Conservation (phyloP, 2,888 invertebrate species). For the Philhelius pedissequus region DNA sequence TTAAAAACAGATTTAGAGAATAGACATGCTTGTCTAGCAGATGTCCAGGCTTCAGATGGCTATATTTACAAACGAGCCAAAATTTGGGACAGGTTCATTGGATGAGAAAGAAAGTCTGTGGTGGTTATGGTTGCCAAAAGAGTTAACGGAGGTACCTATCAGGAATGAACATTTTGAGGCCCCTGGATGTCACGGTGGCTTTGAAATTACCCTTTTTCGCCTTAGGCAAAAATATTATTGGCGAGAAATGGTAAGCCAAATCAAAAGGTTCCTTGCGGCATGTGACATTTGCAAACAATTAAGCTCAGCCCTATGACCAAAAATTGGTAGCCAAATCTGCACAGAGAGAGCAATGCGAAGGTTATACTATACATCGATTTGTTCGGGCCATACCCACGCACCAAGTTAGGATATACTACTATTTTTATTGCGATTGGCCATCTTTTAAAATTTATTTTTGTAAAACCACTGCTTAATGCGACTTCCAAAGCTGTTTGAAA, state of each 20-base stretch:
- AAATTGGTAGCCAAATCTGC: too few relatives aligned
- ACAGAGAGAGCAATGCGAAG: slow-evolving; percentile 55
- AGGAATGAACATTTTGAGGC: too few relatives aligned
- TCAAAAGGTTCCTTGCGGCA: background rate
- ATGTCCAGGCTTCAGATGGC: too few relatives aligned
- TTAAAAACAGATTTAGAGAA: too few relatives aligned
- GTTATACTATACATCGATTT: slow-evolving; percentile 42
- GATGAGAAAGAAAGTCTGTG: too few relatives aligned
- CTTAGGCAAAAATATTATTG: background rate
- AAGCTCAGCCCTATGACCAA: slow-evolving; percentile 12
- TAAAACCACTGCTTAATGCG: slow-evolving; percentile 22
- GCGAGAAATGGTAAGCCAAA: background rate
- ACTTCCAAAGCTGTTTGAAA: slow-evolving; percentile 7
- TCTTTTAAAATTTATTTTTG: slow-evolving; percentile 30
- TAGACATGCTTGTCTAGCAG: too few relatives aligned
- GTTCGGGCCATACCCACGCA: too few relatives aligned
- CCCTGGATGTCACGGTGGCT: background rate
- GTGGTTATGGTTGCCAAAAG: too few relatives aligned
- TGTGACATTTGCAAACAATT: background rate
- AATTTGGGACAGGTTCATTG: too few relatives aligned
- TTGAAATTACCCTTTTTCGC: background rate
- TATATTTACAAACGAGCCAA: too few relatives aligned
- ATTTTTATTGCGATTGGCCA: slow-evolving; percentile 55
- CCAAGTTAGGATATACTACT: too few relatives aligned
- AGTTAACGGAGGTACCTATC: too few relatives aligned